These are phyloP conservation scores for Drosophila repletoides DNA, from an alignment of 1,140 invertebrate species.

Conservation along the genomic window DNA sequence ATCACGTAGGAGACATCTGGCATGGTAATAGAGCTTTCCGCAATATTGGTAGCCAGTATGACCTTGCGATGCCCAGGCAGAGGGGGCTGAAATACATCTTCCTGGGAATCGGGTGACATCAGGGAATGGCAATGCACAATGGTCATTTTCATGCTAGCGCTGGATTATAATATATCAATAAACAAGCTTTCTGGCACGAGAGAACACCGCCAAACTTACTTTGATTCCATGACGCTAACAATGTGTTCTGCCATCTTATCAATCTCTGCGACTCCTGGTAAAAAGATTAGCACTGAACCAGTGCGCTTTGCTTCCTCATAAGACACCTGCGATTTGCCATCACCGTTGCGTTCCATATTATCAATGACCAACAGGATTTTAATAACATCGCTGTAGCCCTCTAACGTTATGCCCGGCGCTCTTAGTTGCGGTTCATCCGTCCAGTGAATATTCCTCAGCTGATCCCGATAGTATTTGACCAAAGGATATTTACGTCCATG, in stretches of 20 bases:
- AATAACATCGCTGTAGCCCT: conserved; percentile 85
- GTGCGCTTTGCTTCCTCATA: conserved; percentile 53
- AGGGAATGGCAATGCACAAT: conserved; percentile 76
- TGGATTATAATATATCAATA: background rate
- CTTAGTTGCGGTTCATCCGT: conserved; percentile 62
- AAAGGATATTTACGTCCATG: conserved; percentile 84
- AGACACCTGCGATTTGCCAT: conserved; percentile 2
- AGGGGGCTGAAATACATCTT: conserved; percentile 78
- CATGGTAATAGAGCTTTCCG: conserved; percentile 98
- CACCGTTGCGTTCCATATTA: conserved; percentile 84
- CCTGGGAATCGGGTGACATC: conserved; percentile 62
- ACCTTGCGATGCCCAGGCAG: conserved; percentile 88
- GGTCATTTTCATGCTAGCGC: conserved; percentile 36
- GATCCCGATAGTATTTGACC: conserved; percentile 88
- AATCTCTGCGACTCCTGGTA: conserved; percentile 94
- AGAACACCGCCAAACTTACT: conserved; percentile 43
- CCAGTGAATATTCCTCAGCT: conserved; percentile 81
- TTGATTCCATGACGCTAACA: conserved; percentile 4
- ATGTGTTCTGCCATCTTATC: conserved; percentile 83
- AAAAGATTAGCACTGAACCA: conserved; percentile 91
- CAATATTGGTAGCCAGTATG: conserved; percentile 97
- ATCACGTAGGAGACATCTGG: conserved; percentile 97
- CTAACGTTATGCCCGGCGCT: conserved; percentile 83
- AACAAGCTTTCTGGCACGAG: too few species aligned
- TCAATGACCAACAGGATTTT: conserved; percentile 89